phyloP scores from a whole-genome alignment of 64 coral and sea anemone species.

The Pachyseris speciosa region DNA sequence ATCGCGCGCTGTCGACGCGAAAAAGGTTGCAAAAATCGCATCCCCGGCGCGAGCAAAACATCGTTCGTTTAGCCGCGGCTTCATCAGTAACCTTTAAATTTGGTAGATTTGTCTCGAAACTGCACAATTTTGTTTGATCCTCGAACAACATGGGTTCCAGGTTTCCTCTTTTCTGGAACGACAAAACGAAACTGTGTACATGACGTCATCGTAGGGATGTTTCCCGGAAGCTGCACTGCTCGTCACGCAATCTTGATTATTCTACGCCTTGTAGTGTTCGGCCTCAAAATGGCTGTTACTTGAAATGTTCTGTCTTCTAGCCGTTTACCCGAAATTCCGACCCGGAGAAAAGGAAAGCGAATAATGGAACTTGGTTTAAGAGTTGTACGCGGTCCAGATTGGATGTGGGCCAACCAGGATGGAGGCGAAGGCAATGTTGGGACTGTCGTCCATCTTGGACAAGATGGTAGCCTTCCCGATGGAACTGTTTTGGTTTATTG shows the following conservation, averaged over 20 bases:
- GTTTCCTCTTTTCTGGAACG: not conserved
- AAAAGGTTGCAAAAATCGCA: too few relatives aligned
- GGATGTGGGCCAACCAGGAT: slow-evolving; percentile 14
- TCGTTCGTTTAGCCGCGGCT: too few relatives aligned
- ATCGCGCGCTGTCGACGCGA: too few relatives aligned
- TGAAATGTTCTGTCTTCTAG: not conserved
- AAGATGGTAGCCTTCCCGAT: not conserved
- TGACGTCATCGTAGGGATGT: not conserved
- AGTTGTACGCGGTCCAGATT: slow-evolving; percentile 54
- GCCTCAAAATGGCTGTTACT: not conserved
- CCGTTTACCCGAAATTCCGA: not conserved
- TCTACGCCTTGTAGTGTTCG: too few relatives aligned
- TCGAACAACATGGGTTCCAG: not conserved
- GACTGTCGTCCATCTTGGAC: slow-evolving; percentile 34
- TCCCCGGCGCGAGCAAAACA: too few relatives aligned
- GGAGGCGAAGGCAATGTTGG: slow-evolving; percentile 36
- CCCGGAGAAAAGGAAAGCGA: not conserved
- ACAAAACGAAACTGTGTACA: too few relatives aligned
- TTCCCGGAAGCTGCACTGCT: not conserved
- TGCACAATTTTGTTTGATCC: too few relatives aligned
- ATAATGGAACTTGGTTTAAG: slow-evolving; percentile 49
- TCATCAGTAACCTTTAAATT: too few relatives aligned
- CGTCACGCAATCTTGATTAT: not conserved
- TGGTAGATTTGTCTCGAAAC: too few relatives aligned
- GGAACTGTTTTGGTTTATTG: slow-evolving; percentile 59